Evolutionary conservation across 92 coral and sea anemone genomes (phyloP).

Genomic region (Scolanthus callimorphus): DNA sequence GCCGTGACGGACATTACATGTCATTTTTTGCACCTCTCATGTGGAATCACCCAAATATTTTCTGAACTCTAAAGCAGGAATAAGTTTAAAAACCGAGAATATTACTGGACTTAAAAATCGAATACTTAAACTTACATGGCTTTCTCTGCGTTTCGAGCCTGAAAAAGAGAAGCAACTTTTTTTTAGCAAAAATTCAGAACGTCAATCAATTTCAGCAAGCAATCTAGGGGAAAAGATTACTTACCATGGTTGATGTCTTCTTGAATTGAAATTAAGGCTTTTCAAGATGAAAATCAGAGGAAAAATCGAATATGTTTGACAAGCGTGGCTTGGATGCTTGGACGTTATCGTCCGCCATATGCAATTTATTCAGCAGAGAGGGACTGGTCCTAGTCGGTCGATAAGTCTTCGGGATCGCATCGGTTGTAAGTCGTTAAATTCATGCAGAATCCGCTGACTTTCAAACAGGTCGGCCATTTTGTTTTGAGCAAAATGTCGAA

Average conservation of each 20-base stretch:
- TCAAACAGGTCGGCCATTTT: conserved; percentile 56
- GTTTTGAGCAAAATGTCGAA: conserved; percentile 21
- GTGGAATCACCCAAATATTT: too few species aligned
- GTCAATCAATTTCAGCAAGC: background rate
- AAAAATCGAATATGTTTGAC: background rate
- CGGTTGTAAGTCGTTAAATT: too few species aligned
- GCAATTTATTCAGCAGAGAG: background rate
- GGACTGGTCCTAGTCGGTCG: too few species aligned
- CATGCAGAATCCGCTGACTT: conserved; percentile 27
- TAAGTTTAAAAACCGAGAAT: too few species aligned
- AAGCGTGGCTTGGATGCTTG: too few species aligned
- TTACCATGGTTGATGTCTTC: conserved; percentile 16
- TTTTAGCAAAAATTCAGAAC: background rate
- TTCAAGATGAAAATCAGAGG: background rate
- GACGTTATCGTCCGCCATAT: conserved; percentile 31
- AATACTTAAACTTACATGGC: conserved; percentile 99
- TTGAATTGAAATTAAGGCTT: too few species aligned
- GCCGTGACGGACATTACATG: too few species aligned
- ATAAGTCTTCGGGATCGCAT: too few species aligned
- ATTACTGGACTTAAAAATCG: too few species aligned
- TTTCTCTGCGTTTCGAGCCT: conserved; percentile 99
- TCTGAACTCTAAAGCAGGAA: too few species aligned
- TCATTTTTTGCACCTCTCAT: too few species aligned
- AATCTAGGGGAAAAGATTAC: background rate
- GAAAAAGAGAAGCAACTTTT: background rate